Evolutionary conservation across 2,888 invertebrate species (phyloP), one percentile per base, ranked within the genome.

Genomic region (Thelaira solivaga): DNA sequence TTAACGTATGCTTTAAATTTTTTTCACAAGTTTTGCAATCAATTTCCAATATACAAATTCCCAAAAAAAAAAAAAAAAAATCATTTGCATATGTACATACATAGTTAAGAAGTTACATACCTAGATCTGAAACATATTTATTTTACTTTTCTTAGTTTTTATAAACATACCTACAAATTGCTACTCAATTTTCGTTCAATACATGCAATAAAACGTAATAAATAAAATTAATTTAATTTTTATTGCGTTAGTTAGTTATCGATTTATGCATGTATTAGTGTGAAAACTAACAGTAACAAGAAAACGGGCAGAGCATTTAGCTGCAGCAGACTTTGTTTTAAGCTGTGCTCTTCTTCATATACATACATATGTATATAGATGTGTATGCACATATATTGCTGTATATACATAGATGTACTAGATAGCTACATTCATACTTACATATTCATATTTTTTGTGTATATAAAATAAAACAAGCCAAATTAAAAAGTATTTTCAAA

Each of bases 191-290:
- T 65, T 65, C 18, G 4, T 62, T 62, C 41, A 51, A 49, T 64
- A 57, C 22, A 18, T 29, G 64, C 8, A 62, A 57, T 69, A 75
- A 57, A 76, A 76, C 76, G 62, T 62, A 69, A 76, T 57, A 68
- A 22, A 61, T 34, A 13, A 6, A 51, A 34, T 36, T 62, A 29
- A 0, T 51, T 69, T 16, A 3, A 11, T 47, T 55, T 57, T 34
- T 36, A 41, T 39, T 61, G 43, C 49, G 24, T 67, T 59, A 43
- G 24, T 67, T 59, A 43, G 49, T 51, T 73, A 78, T 78, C 65
- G 78, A 78, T 78, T 78, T 65, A 78, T 73, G 76, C 45, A 24
- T 65, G 45, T 57, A 53, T 59, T 55, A 41, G 41, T 68, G 72
- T 26, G 39, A 69, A 65, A 69, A 74, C 59, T 74, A 45, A 74